These are phyloP conservation scores for Sclerodermus sp. DNA, from an alignment of 2,888 invertebrate species.

Conservation along the genomic window DNA sequence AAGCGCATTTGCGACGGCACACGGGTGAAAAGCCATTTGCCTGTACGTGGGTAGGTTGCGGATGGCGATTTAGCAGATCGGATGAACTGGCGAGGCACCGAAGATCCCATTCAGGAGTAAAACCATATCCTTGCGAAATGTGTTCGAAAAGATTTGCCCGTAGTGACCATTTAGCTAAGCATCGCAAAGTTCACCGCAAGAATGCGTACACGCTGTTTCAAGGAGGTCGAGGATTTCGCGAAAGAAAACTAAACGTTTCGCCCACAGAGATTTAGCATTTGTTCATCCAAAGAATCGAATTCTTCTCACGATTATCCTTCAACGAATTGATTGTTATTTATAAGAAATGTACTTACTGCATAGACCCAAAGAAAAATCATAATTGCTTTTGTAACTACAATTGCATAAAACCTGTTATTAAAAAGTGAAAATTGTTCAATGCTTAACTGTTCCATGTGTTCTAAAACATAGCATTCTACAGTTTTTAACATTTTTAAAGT, in stretches of 20 bases:
- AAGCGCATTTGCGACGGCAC: conserved; percentile 85
- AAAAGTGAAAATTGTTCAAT: too few relatives aligned
- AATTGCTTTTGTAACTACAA: too few relatives aligned
- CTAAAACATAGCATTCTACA: too few relatives aligned
- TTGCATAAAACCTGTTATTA: too few relatives aligned
- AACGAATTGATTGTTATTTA: too few relatives aligned
- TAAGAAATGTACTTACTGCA: too few relatives aligned
- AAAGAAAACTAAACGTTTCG: conserved; percentile 40
- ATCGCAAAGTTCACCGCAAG: conserved; percentile 81
- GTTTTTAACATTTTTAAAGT: too few relatives aligned
- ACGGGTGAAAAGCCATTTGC: conserved; percentile 77
- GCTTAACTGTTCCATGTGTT: too few relatives aligned
- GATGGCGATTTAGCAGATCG: conserved; percentile 91
- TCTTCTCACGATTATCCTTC: too few relatives aligned
- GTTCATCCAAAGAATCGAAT: too few relatives aligned
- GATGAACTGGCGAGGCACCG: conserved; percentile 92
- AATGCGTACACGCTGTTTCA: conserved; percentile 52
- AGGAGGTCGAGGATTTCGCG: conserved; percentile 38
- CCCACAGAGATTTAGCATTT: conserved; percentile 41
- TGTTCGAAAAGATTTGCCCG: conserved; percentile 90
- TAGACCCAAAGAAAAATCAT: too few relatives aligned
- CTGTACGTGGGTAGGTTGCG: conserved; percentile 79
- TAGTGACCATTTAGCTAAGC: conserved; percentile 92
- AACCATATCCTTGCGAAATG: conserved; percentile 86
- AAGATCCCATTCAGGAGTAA: conserved; percentile 92